A percentile compares a stretch with the other conserved stretches of the same genome.
These are phyloP conservation scores for Dryobota labecula DNA, from an alignment of 2,888 invertebrate species.

Conservation along the genomic window DNA sequence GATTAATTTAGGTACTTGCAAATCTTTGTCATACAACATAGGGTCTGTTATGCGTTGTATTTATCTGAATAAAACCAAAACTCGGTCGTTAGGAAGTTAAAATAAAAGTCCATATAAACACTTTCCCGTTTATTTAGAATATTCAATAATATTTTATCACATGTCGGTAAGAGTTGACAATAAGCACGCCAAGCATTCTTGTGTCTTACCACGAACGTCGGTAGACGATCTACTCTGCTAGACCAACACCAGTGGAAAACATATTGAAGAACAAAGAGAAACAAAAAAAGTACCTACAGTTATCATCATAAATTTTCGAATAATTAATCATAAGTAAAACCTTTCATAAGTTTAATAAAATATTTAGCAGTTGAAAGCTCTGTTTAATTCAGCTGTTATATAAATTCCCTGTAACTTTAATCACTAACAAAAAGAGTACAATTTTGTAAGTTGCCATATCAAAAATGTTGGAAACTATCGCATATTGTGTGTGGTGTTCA, in stretches of 20 bases:
- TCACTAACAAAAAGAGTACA: constrained; percentile 40
- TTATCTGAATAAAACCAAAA: not conserved
- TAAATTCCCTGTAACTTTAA: constrained; percentile 55
- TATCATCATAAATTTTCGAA: constrained; percentile 31
- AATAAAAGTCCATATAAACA: constrained; percentile 77
- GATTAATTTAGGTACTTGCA: too few relatives aligned
- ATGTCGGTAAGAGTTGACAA: constrained; percentile 86
- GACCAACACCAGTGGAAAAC: constrained; percentile 61
- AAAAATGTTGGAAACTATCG: constrained; percentile 61
- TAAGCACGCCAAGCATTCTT: constrained; percentile 84
- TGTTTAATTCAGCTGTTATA: constrained; percentile 41
- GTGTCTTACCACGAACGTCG: constrained; percentile 68
- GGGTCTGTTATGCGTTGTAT: not conserved
- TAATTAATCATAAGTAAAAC: constrained; percentile 43
- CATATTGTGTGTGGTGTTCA: constrained; percentile 16
- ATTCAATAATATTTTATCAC: constrained; percentile 87
- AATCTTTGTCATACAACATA: not conserved
- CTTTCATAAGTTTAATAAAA: constrained; percentile 34
- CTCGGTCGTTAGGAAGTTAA: constrained; percentile 44
- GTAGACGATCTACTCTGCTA: constrained; percentile 67
- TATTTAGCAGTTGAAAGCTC: constrained; percentile 51
- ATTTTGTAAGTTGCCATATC: constrained; percentile 27
- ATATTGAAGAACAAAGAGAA: constrained; percentile 42
- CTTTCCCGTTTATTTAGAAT: constrained; percentile 88
- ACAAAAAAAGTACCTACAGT: constrained; percentile 10